Evolutionary conservation across 2,113 vertebrate species (phyloP).

Genomic region (Lamprologus speciosus): DNA sequence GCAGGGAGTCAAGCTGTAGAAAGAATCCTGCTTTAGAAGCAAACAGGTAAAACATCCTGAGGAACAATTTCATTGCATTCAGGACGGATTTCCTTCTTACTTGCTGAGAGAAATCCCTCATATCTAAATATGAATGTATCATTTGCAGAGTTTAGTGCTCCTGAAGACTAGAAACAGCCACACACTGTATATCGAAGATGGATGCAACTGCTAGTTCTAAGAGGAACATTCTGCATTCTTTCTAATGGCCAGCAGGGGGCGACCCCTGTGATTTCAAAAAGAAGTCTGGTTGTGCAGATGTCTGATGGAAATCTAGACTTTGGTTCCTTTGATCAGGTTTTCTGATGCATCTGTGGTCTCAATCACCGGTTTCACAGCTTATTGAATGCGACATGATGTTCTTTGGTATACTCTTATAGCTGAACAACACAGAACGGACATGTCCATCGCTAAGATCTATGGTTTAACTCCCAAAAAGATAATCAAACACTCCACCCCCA

Average conservation of each 20-base stretch:
- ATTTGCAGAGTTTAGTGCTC: background rate
- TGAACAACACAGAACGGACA: accelerated
- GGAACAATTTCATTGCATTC: background rate
- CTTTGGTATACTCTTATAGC: background rate
- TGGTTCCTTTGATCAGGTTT: background rate
- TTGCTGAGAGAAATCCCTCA: background rate
- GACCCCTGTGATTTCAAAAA: accelerated
- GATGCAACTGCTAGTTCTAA: background rate
- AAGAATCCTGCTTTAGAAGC: background rate
- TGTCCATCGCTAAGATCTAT: background rate
- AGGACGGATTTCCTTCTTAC: background rate
- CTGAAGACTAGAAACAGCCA: background rate
- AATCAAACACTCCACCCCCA: accelerated
- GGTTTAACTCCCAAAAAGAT: background rate
- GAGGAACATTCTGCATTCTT: background rate
- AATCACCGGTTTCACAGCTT: background rate
- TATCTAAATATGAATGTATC: background rate
- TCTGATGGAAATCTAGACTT: background rate
- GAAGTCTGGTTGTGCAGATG: background rate
- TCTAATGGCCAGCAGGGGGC: background rate
- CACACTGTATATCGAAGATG: background rate
- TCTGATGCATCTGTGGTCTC: background rate
- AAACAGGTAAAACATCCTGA: background rate
- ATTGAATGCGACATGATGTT: accelerated
- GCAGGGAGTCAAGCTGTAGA: background rate